Conservation (phyloP, 2,888 invertebrate genomes). For the Entomobrya multifasciata region DNA sequence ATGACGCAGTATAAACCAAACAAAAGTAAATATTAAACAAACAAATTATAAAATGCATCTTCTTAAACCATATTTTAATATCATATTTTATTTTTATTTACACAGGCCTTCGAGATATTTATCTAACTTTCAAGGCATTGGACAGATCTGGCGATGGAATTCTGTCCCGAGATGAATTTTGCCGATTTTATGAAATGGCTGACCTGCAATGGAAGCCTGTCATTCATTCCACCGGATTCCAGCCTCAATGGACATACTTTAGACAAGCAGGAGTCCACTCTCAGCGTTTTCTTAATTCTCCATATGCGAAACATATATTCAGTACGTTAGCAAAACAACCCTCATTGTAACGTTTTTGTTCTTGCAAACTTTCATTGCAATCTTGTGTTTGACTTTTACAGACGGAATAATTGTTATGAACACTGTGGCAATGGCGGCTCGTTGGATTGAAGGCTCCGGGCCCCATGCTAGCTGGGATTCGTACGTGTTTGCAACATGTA, state of each 20-base stretch:
- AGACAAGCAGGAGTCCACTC: slow-evolving; percentile 69
- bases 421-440: slow-evolving; percentile 88
- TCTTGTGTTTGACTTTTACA: slow-evolving; percentile 82
- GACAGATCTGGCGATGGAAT: slow-evolving; percentile 87
- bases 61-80: background rate
- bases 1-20: slow-evolving; percentile 90
- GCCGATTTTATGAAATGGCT: slow-evolving; percentile 87
- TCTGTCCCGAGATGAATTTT: slow-evolving; percentile 88
- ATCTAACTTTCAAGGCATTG: slow-evolving; percentile 90
- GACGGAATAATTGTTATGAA: slow-evolving; percentile 88
- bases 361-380: no score
- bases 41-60: background rate
- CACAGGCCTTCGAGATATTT: slow-evolving; percentile 87
- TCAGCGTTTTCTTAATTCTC: slow-evolving; percentile 77
- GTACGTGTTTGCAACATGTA: slow-evolving; percentile 86
- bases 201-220: slow-evolving; percentile 87
- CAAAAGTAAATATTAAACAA: slow-evolving; percentile 83
- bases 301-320: slow-evolving; percentile 75
- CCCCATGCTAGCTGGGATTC: slow-evolving; percentile 90
- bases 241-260: slow-evolving; percentile 76
- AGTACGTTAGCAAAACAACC: slow-evolving; percentile 64
- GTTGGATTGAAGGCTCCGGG: slow-evolving; percentile 86
- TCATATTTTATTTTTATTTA: slow-evolving; percentile 77
- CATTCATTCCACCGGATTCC: slow-evolving; percentile 62
- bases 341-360: background rate